Evolutionary conservation across 2,888 invertebrate genomes (phyloP).

Genomic region (Caenorhabditis macrosperma): DNA sequence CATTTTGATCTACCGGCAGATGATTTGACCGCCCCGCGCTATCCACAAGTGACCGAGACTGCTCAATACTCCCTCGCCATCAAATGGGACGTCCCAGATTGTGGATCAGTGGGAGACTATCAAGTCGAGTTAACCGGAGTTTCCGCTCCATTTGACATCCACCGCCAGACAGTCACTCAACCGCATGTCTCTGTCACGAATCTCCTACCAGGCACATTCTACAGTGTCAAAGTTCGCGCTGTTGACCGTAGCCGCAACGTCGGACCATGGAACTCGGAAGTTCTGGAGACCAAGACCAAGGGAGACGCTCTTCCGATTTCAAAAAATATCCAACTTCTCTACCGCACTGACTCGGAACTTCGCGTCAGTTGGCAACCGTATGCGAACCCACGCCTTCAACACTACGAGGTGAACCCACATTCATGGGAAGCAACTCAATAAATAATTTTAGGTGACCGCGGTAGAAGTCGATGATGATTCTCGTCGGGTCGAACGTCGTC

Average conservation of each 20-base stretch:
- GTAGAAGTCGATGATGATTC: slow-evolving; percentile 66
- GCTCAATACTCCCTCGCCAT: slow-evolving; percentile 77
- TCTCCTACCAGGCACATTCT: slow-evolving; percentile 79
- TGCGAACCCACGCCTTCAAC: slow-evolving; percentile 75
- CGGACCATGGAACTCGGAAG: slow-evolving; percentile 79
- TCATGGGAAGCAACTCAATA: neutral
- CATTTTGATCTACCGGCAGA: slow-evolving; percentile 59
- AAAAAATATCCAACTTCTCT: slow-evolving; percentile 67
- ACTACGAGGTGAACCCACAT: slow-evolving; percentile 75
- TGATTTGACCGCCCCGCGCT: slow-evolving; percentile 77
- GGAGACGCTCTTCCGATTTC: slow-evolving; percentile 75
- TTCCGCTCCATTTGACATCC: slow-evolving; percentile 77
- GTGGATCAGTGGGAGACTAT: slow-evolving; percentile 79
- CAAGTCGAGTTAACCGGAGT: slow-evolving; percentile 77
- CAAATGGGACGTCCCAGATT: slow-evolving; percentile 79
- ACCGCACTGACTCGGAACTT: slow-evolving; percentile 73
- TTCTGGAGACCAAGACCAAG: slow-evolving; percentile 76
- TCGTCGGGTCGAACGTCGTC: slow-evolving; percentile 70
- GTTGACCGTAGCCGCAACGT: slow-evolving; percentile 74
- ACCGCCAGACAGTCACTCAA: slow-evolving; percentile 78
- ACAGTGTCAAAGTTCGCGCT: slow-evolving; percentile 78
- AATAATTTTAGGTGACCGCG: slow-evolving; percentile 62
- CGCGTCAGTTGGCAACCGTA: slow-evolving; percentile 75
- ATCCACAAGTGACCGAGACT: slow-evolving; percentile 73
- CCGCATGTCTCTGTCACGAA: slow-evolving; percentile 79